Evolutionary conservation across 2,113 vertebrate species (phyloP), one percentile per base, ranked within the genome.

Genomic region (Oophaga pumilio): DNA sequence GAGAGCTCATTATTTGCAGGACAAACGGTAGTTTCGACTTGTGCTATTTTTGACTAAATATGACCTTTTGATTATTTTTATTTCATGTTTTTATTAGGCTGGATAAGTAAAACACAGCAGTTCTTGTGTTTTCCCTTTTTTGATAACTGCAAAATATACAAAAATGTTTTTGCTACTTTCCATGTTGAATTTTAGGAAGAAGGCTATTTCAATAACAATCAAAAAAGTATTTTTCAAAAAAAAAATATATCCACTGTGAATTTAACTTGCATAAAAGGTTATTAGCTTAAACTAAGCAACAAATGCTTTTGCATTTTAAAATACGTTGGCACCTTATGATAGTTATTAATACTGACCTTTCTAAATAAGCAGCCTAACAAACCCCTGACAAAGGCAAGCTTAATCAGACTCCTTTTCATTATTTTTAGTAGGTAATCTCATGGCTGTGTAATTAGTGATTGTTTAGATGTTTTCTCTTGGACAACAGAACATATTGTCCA

Each of bases 241-340:
- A n/a, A 14, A 28, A n/a, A 68, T 12, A 0, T 69, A 24, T 69
- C 13, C 15, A 22, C 22, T 24, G 4, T 50, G 43, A 43, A 20
- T 73, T 12, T 66, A 20, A 15, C 9, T 49, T 26, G 49, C 4
- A 81, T 81, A 62, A 64, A 81, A 82, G 50, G 52, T 57, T 84
- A 71, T 69, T 59, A 28, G 49, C 4, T 56, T 60, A 33, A 85
- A 85, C 28, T 59, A 43, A n/a, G 69, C 69, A 14, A 20, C 26
- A 56, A 74, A 85, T 76, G 68, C 4, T 78, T 86, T 8, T 88
- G 0, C 24, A 0, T 88, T 89, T 91, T 77, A 81, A 15, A 76
- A 0, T 80, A 28, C 52, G 18, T 89, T 60, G 86, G 26, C 24
- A 4, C 13, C 0, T 78, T 11, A 56, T 82, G 81, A 66, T 62